Percentiles rank a stretch among this genome's conserved stretches.
These are phyloP conservation scores for Rhegmatorhina hoffmannsi DNA, from an alignment of 2,113 vertebrate species.

Conservation along the genomic window DNA sequence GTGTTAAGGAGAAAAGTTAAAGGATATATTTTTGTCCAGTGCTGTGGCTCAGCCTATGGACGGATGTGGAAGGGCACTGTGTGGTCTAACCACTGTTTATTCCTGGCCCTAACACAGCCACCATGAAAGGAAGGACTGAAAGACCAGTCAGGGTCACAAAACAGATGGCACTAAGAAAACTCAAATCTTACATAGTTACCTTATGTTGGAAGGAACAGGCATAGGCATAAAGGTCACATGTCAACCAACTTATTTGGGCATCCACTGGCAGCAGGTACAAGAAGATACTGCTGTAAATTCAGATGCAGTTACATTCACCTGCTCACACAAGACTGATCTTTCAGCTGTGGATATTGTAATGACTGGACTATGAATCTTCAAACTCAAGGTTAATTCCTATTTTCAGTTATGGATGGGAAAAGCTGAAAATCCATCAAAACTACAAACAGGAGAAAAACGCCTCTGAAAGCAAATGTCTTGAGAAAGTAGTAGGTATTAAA, in stretches of 20 bases:
- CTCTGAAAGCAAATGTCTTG: constrained; percentile 7
- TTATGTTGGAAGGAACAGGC: background rate
- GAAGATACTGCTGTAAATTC: background rate
- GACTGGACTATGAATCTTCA: constrained; percentile 19
- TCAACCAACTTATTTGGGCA: background rate
- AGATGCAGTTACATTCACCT: background rate
- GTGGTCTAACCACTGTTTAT: background rate
- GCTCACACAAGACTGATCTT: background rate
- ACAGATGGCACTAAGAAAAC: background rate
- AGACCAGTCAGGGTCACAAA: background rate
- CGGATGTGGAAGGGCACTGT: background rate
- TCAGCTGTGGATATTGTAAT: background rate
- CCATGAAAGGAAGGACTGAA: fast-evolving
- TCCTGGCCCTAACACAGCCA: background rate
- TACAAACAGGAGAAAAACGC: background rate
- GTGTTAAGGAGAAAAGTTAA: background rate
- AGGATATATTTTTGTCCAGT: background rate
- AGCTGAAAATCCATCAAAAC: constrained; percentile 46
- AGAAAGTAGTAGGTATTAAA: background rate
- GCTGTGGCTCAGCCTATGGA: background rate
- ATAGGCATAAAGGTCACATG: fast-evolving
- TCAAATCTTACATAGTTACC: background rate
- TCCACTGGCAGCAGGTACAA: background rate
- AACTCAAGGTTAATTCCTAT: constrained; percentile 50
- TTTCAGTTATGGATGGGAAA: constrained; percentile 23